Percentiles rank a stretch among this genome's conserved stretches.
These are phyloP conservation scores for Mythimna impura DNA, from an alignment of 2,888 invertebrate species.

Conservation along the genomic window DNA sequence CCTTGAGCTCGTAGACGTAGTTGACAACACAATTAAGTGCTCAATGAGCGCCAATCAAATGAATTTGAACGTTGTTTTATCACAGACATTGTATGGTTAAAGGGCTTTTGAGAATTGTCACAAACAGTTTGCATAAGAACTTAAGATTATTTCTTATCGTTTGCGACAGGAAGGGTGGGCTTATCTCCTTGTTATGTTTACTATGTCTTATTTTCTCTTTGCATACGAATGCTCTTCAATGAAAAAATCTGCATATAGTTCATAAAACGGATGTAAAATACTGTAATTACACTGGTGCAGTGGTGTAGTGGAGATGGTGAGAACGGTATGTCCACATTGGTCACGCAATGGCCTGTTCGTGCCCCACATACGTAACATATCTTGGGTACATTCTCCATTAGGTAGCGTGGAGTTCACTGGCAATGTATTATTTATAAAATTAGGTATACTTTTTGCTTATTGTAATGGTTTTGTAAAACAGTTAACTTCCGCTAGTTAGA, in stretches of 20 bases:
- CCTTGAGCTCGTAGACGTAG: conserved; percentile 71
- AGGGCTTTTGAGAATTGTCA: conserved; percentile 37
- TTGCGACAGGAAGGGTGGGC: conserved; percentile 61
- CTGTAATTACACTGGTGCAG: conserved; percentile 61
- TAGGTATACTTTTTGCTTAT: conserved; percentile 57
- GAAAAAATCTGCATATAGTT: conserved; percentile 22
- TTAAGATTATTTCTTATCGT: conserved; percentile 68
- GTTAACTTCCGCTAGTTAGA: conserved; percentile 77
- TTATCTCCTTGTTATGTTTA: conserved; percentile 62
- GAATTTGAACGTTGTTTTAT: conserved; percentile 49
- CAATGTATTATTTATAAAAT: conserved; percentile 51
- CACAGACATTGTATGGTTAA: conserved; percentile 37
- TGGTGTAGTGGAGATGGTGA: conserved; percentile 58
- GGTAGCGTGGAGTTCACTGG: conserved; percentile 72
- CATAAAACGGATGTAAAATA: conserved; percentile 59
- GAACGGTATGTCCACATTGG: conserved; percentile 71
- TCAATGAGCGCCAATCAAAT: conserved; percentile 71
- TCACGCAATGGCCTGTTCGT: conserved; percentile 75
- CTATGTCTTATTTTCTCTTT: conserved; percentile 37
- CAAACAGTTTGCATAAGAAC: conserved; percentile 40
- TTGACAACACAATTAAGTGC: conserved; percentile 79
- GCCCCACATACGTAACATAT: conserved; percentile 72
- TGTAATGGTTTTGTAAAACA: conserved; percentile 65
- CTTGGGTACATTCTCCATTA: conserved; percentile 71
- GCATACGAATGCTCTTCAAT: conserved; percentile 33